Evolutionary conservation across 2,888 invertebrate species (phyloP), one percentile per base, ranked within the genome.

Genomic region (Ochropleura leucogaster): DNA sequence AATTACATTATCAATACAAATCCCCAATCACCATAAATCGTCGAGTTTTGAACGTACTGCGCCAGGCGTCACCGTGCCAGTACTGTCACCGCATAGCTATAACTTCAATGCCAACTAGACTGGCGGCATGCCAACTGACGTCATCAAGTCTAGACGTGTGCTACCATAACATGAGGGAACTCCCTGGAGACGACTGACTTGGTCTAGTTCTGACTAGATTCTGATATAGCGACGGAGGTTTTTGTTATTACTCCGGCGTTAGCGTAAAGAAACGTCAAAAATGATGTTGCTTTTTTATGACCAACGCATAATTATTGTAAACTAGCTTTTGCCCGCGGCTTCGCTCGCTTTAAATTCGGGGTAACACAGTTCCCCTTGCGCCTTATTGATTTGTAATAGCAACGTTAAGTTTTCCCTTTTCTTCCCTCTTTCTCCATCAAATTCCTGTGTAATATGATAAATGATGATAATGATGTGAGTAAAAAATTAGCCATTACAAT

Each of bases 81-180:
- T 57, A 30, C 55, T 78, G 77, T 76, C 74, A 74, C 75, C 68
- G 74, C 72, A 83, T 77, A 67, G 47, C 68, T 40, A 80, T 74
- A 72, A 67, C 63, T 77, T 72, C 82, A 79, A 82, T 76, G 75
- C 62, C 74, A 76, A 49, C 66, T 55, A 63, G 42, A 44, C 66
- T 86, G 84, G 84, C 79, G 18, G 40, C 46, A 51, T 72, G 86
- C 85, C 84, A 85, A 53, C 14, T 77, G 77, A 84, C 74, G 74
- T 79, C 77, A 84, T 67, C 14, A 60, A 64, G 77, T 86, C 86
- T 83, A 85, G 79, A 82, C 84, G 53, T 44, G 46, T 77, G 46
- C 69, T 55, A 68, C 55, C 47, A 68, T 62, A 73, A 55, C 55
- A 51, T 63, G 60, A 55, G 30, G 60, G 63, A 73, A 44, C 30